Evolutionary conservation across 1,140 invertebrate genomes (phyloP).

Genomic region (Daktulosphaira vitifoliae): DNA sequence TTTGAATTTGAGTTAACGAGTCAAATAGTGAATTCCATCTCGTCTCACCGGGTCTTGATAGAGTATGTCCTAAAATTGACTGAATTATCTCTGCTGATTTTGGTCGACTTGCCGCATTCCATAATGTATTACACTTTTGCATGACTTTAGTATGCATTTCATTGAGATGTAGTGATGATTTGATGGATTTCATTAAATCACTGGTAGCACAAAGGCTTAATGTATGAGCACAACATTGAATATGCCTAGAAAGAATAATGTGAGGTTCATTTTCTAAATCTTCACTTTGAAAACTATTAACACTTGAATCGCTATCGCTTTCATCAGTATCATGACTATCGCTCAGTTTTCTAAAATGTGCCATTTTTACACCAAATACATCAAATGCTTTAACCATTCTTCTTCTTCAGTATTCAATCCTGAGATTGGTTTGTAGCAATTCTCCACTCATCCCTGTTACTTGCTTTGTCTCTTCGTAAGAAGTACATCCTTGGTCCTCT

Average conservation of each 20-base stretch:
- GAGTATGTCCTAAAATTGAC: too few species aligned
- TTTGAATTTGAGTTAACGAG: too few species aligned
- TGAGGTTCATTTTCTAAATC: neutral
- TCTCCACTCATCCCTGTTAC: too few species aligned
- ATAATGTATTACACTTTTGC: neutral
- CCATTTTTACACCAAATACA: neutral
- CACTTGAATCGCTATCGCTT: neutral
- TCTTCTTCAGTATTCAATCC: too few species aligned
- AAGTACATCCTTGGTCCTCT: too few species aligned
- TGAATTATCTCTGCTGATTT: neutral
- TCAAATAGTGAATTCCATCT: too few species aligned
- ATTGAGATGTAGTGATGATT: neutral
- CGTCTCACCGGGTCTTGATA: too few species aligned
- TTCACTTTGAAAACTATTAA: too few species aligned
- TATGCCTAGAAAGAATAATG: neutral
- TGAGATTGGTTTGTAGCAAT: too few species aligned
- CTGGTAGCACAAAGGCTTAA: conserved; percentile 4
- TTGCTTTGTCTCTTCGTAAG: too few species aligned
- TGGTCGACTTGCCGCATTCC: neutral
- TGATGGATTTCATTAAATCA: neutral
- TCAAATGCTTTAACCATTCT: neutral
- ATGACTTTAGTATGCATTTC: conserved; percentile 5
- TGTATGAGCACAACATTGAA: too few species aligned
- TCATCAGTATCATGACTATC: neutral
- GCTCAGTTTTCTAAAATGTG: neutral